Base-by-base conservation (phyloP, 1,140 invertebrate species). In the Aphelenchoides avenae region DNA sequence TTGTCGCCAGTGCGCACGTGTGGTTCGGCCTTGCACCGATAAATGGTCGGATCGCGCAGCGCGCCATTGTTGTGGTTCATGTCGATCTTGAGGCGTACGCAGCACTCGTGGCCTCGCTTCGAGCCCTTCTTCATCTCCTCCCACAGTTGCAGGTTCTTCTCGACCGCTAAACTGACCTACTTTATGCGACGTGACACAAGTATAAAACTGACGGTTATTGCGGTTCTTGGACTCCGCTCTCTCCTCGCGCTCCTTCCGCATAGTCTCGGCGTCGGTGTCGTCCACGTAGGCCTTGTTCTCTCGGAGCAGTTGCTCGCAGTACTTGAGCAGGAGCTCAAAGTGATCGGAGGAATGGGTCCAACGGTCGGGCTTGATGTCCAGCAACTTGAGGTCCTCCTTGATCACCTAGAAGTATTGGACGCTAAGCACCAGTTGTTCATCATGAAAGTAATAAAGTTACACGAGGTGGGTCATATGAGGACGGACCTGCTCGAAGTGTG, bases 1-100 rank as follows among this genome's bases (percentile, higher is more conserved):
- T 94, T 91, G 24, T 82, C 84, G 50, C 90, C 91, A 39, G 92
- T 97, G 30, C 87, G 81, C 1, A 92, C 87, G 84, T 99, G 95
- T 7, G 84, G 79, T 78, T 97, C 91, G 57, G 85, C 84, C 79
- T 99, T 99, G 79, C 93, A 99, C n/a, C 95, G 82, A 78, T 97
- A 99, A 66, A 99, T 94, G 5, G 93, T 96, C n/a, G 95, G 95
- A 82, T 99, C 95, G 37, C 95, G 82, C 84, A 99, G 82, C 73
- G 92, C 97, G 0, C 95, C 95, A 80, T 98, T 99, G 22, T 85
- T 80, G 0, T 91, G 94, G 58, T 86, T 83, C 89, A 97, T 97
- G 79, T 97, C 89, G 60, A 99, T 95, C 81, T 96, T 98, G 0
- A 92, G 92, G 54, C 94, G 83, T 0, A 99, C 89, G 78, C 90